Percentiles rank a stretch among this genome's conserved stretches.
Conservation (phyloP, 1,140 invertebrate species). For the Spodoptera litura region DNA sequence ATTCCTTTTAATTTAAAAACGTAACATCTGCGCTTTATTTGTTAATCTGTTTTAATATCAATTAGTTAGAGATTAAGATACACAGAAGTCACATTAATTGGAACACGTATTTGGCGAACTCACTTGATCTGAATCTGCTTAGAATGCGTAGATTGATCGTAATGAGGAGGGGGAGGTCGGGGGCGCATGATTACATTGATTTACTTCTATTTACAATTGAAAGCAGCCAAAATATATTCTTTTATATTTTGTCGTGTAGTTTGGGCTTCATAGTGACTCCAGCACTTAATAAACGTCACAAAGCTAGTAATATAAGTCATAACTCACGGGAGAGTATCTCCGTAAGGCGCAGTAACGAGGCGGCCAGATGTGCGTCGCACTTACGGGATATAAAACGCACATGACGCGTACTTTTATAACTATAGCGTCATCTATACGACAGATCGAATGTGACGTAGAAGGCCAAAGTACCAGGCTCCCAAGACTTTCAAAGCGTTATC, state of each 20-base stretch:
- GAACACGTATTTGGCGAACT: conserved; percentile 27
- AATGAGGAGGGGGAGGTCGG: conserved; percentile 8
- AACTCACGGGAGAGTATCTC: conserved; percentile 34
- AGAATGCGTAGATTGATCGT: conserved; percentile 4
- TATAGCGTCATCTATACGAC: conserved; percentile 33
- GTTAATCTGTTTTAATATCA: background rate
- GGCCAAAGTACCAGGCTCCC: background rate
- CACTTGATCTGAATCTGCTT: background rate
- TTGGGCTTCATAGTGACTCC: conserved; percentile 15
- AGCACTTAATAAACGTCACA: conserved; percentile 44
- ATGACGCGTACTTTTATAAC: conserved; percentile 45
- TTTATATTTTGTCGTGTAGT: conserved; percentile 10
- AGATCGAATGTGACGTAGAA: conserved; percentile 2
- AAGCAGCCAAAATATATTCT: conserved; percentile 1
- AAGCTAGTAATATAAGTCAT: conserved; percentile 37
- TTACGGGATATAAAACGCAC: conserved; percentile 41
- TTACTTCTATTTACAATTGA: background rate
- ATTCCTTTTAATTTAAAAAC: background rate
- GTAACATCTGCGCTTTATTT: background rate
- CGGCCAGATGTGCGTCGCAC: conserved; percentile 40
- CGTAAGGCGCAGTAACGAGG: conserved; percentile 42
- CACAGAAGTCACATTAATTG: conserved; percentile 20
- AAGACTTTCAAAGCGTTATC: background rate
- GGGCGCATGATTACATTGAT: conserved; percentile 18
- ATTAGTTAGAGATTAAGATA: background rate